A percentile compares a stretch with the other conserved stretches of the same genome.
phyloP scores from a whole-genome alignment of 2,797 vertebrate species.

The Chanos chanos region DNA sequence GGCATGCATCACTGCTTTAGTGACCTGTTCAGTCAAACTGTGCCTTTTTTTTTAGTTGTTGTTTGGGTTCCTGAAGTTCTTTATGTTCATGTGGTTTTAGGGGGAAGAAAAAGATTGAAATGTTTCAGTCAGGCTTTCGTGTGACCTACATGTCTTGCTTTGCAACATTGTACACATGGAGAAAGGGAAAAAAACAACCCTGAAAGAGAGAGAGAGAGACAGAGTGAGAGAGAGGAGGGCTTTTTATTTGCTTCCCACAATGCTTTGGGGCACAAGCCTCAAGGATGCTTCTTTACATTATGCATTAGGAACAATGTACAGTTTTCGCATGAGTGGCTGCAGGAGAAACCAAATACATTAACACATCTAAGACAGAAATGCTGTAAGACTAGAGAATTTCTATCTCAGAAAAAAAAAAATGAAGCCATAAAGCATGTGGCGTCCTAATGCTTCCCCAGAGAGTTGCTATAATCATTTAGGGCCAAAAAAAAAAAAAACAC shows the following conservation, averaged over 20 bases:
- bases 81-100: constrained; percentile 7
- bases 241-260: constrained; percentile 40
- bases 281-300: constrained; percentile 42
- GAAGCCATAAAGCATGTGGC: neutral
- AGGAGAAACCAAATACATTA: constrained; percentile 37
- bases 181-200: neutral
- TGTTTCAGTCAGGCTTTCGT: constrained; percentile 14
- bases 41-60: constrained; percentile 21
- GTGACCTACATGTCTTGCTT: constrained; percentile 26
- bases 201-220: constrained; percentile 15
- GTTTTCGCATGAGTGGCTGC: constrained; percentile 29
- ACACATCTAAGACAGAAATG: constrained; percentile 14
- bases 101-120: constrained; percentile 11
- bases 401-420: neutral
- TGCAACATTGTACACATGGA: constrained; percentile 5
- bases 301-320: constrained; percentile 48
- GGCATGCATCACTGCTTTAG: constrained; percentile 17
- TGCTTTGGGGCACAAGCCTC: constrained; percentile 38
- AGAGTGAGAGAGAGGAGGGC: constrained; percentile 14
- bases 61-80: constrained; percentile 31
- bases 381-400: constrained; percentile 5
- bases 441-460: neutral
- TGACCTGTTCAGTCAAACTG: constrained; percentile 22
- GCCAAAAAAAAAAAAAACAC: neutral
- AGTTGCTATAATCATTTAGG: neutral